Evolutionary conservation across 2,888 invertebrate genomes (phyloP).

Genomic region (Gnatocerus cornutus): DNA sequence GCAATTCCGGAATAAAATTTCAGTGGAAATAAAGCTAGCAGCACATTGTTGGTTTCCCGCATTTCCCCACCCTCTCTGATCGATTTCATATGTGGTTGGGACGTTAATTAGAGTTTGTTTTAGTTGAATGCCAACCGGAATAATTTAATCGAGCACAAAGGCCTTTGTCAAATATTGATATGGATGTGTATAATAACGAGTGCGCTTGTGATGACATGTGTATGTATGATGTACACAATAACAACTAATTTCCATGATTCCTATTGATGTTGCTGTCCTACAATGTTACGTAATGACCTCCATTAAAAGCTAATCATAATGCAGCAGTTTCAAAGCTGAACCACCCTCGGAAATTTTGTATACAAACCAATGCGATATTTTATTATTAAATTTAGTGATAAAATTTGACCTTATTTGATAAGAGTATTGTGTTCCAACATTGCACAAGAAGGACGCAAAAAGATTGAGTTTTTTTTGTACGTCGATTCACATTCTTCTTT

Average conservation of each 20-base stretch:
- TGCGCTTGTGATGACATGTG: conserved; percentile 60
- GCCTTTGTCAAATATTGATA: conserved; percentile 66
- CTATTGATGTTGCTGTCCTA: conserved; percentile 64
- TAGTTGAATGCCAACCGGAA: conserved; percentile 54
- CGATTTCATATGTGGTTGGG: conserved; percentile 32
- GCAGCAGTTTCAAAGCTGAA: conserved; percentile 33
- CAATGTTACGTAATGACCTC: conserved; percentile 51
- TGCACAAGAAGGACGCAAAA: too few relatives aligned
- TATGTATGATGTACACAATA: conserved; percentile 65
- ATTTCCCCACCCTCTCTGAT: conserved; percentile 1
- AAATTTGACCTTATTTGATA: conserved; percentile 26
- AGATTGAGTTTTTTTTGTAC: not conserved
- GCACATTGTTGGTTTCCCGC: too few relatives aligned
- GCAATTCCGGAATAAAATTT: too few relatives aligned
- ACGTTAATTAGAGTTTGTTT: conserved; percentile 49
- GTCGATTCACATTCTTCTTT: conserved; percentile 17
- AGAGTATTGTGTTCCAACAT: too few relatives aligned
- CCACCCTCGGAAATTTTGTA: conserved; percentile 18
- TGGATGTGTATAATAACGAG: conserved; percentile 56
- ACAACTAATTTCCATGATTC: conserved; percentile 69
- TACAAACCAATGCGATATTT: not conserved
- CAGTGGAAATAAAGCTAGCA: too few relatives aligned
- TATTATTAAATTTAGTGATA: too few relatives aligned
- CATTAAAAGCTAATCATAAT: conserved; percentile 51
- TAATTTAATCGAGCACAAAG: conserved; percentile 63